Conservation (phyloP, 2,113 vertebrate genomes). For the Phoenicopterus ruber region DNA sequence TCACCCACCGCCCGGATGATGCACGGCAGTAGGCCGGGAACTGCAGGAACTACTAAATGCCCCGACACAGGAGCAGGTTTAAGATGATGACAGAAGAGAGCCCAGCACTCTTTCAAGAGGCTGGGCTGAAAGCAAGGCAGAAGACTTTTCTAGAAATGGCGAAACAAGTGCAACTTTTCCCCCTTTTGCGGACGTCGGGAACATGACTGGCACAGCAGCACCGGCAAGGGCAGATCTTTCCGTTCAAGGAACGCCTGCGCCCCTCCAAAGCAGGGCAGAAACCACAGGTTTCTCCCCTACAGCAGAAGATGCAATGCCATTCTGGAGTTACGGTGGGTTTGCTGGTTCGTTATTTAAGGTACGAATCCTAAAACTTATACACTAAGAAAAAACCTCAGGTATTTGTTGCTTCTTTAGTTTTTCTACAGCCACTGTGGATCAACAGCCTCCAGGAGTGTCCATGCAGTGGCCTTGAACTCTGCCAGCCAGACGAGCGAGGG, state of each 20-base stretch:
- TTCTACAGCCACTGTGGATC: neutral
- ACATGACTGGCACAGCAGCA: neutral
- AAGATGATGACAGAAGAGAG: neutral
- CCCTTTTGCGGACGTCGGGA: neutral
- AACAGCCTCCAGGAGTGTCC: neutral
- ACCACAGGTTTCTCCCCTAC: neutral
- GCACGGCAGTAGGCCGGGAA: fast-evolving
- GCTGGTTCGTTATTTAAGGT: neutral
- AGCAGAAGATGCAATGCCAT: neutral
- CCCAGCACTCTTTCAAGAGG: neutral
- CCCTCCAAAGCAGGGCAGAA: neutral
- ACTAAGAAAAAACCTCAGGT: neutral
- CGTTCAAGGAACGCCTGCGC: fast-evolving
- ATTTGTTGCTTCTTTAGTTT: neutral
- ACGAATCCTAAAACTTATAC: neutral
- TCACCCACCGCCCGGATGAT: neutral
- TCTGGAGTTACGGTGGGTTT: neutral
- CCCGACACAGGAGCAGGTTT: neutral
- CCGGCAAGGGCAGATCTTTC: neutral
- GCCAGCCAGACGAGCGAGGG: neutral
- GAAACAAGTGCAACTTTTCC: no score
- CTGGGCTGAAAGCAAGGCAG: neutral
- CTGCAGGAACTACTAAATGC: fast-evolving
- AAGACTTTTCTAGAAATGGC: neutral
- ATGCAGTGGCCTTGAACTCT: neutral